These are phyloP conservation scores for Lapara coniferarum DNA, from an alignment of 2,888 invertebrate genomes.

Conservation along the genomic window DNA sequence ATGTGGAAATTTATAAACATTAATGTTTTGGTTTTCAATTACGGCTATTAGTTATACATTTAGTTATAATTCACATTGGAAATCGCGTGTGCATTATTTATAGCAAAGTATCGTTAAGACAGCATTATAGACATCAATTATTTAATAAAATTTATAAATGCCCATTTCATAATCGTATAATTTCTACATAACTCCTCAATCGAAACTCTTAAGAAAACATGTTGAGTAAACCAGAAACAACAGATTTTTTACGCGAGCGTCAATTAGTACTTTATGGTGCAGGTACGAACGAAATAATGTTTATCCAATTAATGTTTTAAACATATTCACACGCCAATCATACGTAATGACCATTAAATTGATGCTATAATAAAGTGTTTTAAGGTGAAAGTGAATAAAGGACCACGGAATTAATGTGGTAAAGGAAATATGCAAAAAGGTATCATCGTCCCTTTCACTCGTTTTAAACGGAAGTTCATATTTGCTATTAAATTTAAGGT, in stretches of 20 bases:
- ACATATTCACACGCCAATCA: constrained; percentile 71
- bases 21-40: constrained; percentile 41
- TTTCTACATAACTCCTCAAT: neutral
- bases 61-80: constrained; percentile 1
- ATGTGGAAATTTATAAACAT: constrained; percentile 43
- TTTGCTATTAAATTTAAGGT: neutral
- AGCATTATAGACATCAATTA: neutral
- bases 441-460: constrained; percentile 3
- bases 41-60: constrained; percentile 35
- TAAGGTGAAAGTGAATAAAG: constrained; percentile 56
- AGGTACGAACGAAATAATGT: constrained; percentile 42
- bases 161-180: neutral
- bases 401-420: constrained; percentile 40
- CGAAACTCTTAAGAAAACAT: constrained; percentile 6
- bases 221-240: constrained; percentile 3
- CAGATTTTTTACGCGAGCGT: constrained; percentile 34
- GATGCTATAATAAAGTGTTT: constrained; percentile 60
- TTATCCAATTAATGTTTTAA: constrained; percentile 57
- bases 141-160: neutral
- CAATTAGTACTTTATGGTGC: constrained; percentile 45
- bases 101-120: neutral
- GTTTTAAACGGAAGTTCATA: neutral
- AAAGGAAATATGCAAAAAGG: neutral
- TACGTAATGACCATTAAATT: constrained; percentile 68
- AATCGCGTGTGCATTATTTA: neutral